Base-by-base conservation (phyloP, 2,797 vertebrate genomes). In the Sebastes diploproa region DNA sequence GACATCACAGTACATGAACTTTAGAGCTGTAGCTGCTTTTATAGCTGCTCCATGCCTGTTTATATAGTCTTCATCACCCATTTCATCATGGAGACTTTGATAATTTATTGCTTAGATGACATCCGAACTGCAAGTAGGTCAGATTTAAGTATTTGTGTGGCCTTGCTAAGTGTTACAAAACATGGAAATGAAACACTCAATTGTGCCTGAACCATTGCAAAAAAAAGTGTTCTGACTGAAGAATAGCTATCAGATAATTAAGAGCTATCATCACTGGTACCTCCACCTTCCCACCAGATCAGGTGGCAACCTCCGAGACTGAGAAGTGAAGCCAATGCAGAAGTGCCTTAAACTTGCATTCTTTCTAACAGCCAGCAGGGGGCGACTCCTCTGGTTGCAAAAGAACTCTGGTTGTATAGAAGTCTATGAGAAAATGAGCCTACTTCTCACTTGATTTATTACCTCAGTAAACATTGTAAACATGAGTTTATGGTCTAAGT, bases 251-350 rank as follows among this genome's bases (percentile, higher is more conserved):
- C 16, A 55, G 13, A 22, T 14, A 36, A 12, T 23, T 13, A 23
- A 29, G 4, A 66, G 14, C 9, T 23, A 13, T 18, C 2, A 25
- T 60, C 13, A 60, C 8, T 20, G 2, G 8, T 42, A 25, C 13
- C 5, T 27, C 23, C n/a, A 61, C 7, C 29, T 1, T 25, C 12
- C 75, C 61, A 74, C 42, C 29, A 87, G 42, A 46, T 46, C 42
- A 46, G 7, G 0, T 0, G 42, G 42, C 42, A 18, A 46, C 42
- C 42, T 46, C 42, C 7, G 1, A 46, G 42, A 0, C 16, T 46
- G 42, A 46, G 16, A 8, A 18, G 42, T 46, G 42, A 46, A 46
- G 42, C 42, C 42, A 46, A 46, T 0, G 42, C 16, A 0, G 16
- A 20, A 20, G 16, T 46, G 42, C 42, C 7, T 46, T 46, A 18